Conservation (phyloP, 2,113 vertebrate species). For the Castor canadensis region DNA sequence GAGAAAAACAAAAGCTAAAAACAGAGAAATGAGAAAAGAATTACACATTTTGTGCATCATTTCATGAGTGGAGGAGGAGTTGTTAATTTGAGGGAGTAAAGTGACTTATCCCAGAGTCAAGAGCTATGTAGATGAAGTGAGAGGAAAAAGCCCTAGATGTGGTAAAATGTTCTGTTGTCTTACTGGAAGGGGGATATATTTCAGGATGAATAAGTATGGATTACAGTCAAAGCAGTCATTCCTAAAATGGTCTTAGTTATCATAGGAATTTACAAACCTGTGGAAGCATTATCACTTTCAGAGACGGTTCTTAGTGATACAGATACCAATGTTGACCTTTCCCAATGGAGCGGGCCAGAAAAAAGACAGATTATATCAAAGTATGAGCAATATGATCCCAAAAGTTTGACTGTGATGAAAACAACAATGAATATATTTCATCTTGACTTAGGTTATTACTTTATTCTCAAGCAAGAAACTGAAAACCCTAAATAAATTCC, state of each 20-base stretch:
- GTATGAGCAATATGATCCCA: neutral
- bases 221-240: neutral
- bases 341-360: neutral
- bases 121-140: neutral
- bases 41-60: neutral
- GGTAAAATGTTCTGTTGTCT: too few relatives aligned
- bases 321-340: constrained; percentile 42
- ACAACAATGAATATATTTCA: neutral
- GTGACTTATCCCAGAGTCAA: neutral
- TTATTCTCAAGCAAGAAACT: neutral
- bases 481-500: neutral
- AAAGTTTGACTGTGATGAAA: constrained; percentile 21
- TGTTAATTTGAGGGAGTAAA: neutral
- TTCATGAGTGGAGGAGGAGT: neutral
- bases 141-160: neutral
- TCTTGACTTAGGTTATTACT: too few relatives aligned
- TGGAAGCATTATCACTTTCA: neutral
- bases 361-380: neutral
- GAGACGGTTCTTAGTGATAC: neutral
- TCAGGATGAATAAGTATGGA: neutral
- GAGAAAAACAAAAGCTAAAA: neutral
- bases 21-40: neutral
- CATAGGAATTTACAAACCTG: neutral
- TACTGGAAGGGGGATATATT: neutral
- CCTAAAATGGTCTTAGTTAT: neutral